phyloP scores from a whole-genome alignment of 2,888 invertebrate species.

The Phengaris arion region DNA sequence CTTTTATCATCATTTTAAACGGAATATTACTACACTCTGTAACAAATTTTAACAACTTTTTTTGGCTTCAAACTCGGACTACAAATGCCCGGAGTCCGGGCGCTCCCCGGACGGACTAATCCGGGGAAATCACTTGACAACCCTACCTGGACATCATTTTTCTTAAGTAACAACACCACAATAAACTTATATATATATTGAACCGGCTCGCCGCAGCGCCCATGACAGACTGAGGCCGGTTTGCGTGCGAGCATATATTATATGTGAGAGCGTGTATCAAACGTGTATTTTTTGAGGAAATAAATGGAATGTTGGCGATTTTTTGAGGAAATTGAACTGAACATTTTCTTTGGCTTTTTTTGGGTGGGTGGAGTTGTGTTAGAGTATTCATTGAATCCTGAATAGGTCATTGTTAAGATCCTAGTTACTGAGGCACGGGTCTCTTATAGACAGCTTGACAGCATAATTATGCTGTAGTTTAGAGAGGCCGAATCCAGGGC shows the following conservation, averaged over 20 bases:
- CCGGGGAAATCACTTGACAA: not conserved
- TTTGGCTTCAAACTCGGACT: too few species aligned
- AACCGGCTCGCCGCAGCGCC: conserved; percentile 50
- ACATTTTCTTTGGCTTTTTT: not conserved
- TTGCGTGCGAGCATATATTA: conserved; percentile 14
- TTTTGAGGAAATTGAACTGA: not conserved
- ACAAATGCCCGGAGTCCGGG: too few species aligned
- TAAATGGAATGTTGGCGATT: not conserved
- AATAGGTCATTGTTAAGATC: too few species aligned
- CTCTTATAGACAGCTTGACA: too few species aligned
- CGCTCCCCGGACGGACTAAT: not conserved
- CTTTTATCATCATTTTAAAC: too few species aligned
- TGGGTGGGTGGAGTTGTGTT: too few species aligned
- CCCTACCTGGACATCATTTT: not conserved
- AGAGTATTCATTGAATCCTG: too few species aligned
- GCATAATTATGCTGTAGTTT: too few species aligned
- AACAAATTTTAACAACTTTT: too few species aligned
- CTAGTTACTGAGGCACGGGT: too few species aligned
- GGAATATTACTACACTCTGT: too few species aligned
- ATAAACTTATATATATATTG: conserved; percentile 46
- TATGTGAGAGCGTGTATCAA: not conserved
- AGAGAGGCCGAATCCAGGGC: too few species aligned
- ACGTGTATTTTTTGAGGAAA: conserved; percentile 7
- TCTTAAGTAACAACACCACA: conserved; percentile 35
- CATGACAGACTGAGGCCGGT: conserved; percentile 45